Percentiles rank a stretch among this genome's conserved stretches.
These are phyloP conservation scores for Cotesia glomerata DNA, from an alignment of 1,140 invertebrate genomes.

Conservation along the genomic window DNA sequence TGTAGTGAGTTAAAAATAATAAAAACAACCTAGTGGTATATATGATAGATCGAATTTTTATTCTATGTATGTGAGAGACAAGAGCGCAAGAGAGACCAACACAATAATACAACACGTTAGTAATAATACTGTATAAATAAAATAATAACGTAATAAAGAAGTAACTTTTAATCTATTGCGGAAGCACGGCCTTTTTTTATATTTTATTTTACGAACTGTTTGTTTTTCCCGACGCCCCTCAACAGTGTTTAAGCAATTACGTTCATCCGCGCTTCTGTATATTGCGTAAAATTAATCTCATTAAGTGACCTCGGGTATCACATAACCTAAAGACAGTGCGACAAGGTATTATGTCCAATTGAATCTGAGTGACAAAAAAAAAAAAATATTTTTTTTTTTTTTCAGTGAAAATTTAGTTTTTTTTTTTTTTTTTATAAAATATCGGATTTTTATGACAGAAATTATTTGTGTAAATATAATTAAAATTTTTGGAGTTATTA, in stretches of 20 bases:
- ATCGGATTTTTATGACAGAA: too few species aligned
- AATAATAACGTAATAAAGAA: too few species aligned
- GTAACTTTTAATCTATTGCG: background rate
- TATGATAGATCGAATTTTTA: too few species aligned
- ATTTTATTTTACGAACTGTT: background rate
- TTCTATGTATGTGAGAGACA: too few species aligned
- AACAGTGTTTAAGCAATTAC: constrained; percentile 42
- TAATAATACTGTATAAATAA: background rate
- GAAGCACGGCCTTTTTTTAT: background rate
- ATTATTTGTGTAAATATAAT: too few species aligned
- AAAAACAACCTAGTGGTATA: background rate
- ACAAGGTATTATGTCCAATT: background rate
- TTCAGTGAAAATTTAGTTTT: too few species aligned
- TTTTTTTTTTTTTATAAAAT: too few species aligned
- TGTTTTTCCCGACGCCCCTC: constrained; percentile 9
- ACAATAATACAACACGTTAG: background rate
- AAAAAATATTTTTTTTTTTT: background rate
- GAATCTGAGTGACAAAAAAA: constrained; percentile 3
- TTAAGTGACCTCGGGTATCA: constrained; percentile 57
- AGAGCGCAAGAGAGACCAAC: background rate
- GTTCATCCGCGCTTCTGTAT: constrained; percentile 41
- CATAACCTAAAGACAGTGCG: constrained; percentile 29
- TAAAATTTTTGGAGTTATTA: too few species aligned
- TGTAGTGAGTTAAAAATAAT: background rate
- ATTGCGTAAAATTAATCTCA: constrained; percentile 63